A percentile compares a stretch with the other conserved stretches of the same genome.
These are phyloP conservation scores for Pardalotus punctatus DNA, from an alignment of 2,113 vertebrate genomes.

Conservation along the genomic window DNA sequence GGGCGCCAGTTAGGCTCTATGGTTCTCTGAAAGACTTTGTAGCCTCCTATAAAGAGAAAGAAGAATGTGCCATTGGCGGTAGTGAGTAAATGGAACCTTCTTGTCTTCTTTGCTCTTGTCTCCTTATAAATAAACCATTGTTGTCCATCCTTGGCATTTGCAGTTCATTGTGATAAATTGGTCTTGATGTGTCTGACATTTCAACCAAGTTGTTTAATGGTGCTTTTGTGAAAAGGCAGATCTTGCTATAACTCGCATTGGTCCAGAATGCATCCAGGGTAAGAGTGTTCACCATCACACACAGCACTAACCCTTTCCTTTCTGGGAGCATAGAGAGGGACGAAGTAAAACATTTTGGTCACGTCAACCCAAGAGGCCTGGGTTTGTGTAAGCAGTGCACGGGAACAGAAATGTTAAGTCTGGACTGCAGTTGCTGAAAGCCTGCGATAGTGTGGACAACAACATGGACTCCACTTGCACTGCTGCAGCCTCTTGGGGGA, in stretches of 20 bases:
- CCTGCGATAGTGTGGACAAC: neutral
- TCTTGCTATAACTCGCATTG: neutral
- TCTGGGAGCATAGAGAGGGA: neutral
- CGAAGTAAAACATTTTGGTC: neutral
- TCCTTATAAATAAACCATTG: conserved; percentile 69
- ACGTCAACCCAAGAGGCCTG: neutral
- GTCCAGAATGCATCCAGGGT: neutral
- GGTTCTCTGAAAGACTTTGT: conserved; percentile 68
- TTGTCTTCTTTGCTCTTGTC: conserved; percentile 71
- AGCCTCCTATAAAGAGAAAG: conserved; percentile 60
- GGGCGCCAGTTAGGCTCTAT: conserved; percentile 67
- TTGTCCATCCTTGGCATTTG: conserved; percentile 71
- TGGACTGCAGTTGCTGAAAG: neutral
- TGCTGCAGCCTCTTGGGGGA: neutral
- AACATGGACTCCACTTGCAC: neutral
- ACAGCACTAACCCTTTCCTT: conserved; percentile 9
- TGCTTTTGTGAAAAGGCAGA: conserved; percentile 42
- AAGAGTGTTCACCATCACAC: neutral
- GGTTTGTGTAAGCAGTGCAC: neutral
- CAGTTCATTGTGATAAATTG: conserved; percentile 73
- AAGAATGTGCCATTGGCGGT: conserved; percentile 66
- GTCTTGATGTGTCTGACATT: conserved; percentile 71
- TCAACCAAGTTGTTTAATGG: conserved; percentile 66
- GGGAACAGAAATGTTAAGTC: neutral
- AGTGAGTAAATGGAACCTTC: conserved; percentile 68